Evolutionary conservation across 1,140 invertebrate species (phyloP).

Genomic region (Aphaenogaster ashmeadi): DNA sequence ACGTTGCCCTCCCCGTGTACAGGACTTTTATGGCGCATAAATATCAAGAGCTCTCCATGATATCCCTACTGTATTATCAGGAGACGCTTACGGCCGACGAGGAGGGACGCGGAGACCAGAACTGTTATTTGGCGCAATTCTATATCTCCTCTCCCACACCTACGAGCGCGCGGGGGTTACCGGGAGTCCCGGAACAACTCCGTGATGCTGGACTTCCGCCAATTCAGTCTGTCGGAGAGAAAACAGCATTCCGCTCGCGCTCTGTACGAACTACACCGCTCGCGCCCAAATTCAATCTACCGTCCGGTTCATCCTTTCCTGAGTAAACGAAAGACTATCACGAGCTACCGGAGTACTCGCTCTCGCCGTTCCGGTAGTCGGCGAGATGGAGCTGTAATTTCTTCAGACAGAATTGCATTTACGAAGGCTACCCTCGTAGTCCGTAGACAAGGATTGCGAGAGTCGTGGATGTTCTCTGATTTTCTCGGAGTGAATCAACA

Average conservation of each 20-base stretch:
- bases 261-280: constrained; percentile 26
- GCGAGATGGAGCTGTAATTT: constrained; percentile 62
- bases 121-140: constrained; percentile 80
- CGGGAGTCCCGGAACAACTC: constrained; percentile 57
- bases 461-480: constrained; percentile 59
- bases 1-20: constrained; percentile 80
- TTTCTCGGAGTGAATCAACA: constrained; percentile 51
- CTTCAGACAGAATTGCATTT: constrained; percentile 56
- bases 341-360: constrained; percentile 34
- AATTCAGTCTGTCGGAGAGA: constrained; percentile 64
- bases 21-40: constrained; percentile 87
- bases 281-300: constrained; percentile 73
- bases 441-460: constrained; percentile 53
- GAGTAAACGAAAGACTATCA: constrained; percentile 40
- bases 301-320: constrained; percentile 56
- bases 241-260: constrained; percentile 41
- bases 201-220: constrained; percentile 75
- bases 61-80: constrained; percentile 85
- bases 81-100: constrained; percentile 78
- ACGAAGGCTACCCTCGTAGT: constrained; percentile 20
- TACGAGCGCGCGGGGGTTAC: constrained; percentile 26
- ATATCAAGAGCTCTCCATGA: constrained; percentile 86
- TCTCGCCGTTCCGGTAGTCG: constrained; percentile 42
- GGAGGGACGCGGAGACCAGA: constrained; percentile 44
- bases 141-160: constrained; percentile 75